Evolutionary conservation across 1,140 invertebrate genomes (phyloP), one percentile per base, ranked within the genome.

Genomic region (Plodia interpunctella): DNA sequence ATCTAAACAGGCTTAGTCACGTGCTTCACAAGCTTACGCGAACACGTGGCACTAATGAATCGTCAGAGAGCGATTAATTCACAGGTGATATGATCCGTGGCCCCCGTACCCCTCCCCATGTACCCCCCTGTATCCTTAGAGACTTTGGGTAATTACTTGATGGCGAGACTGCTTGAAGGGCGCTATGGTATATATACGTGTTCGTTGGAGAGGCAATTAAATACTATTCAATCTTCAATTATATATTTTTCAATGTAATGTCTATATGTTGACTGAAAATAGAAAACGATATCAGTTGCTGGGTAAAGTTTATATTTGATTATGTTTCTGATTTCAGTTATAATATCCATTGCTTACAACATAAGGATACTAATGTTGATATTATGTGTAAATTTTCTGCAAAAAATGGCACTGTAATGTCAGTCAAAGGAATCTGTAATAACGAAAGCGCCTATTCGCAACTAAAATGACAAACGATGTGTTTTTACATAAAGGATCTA

Each of bases 11-110:
- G 38, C 15, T 44, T 5, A 44, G 62, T 66, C 65, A 74, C 70
- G 65, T 69, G 57, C 60, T 62, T 49, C 59, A 49, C 13, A 60
- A 66, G 54, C 59, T 69, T 38, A 28, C 54, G 60, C 56, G 55
- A 73, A 67, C 76, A 80, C 81, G 74, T 79, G 78, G 69, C 72
- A 58, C 60, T 87, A 83, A 88, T 90, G 83, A 88, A 90, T 90
- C 87, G 85, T 85, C 81, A 83, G 74, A 76, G 73, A 68, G 69
- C 87, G 75, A 88, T 87, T 90, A 89, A 90, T 88, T 83, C 80
- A 72, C 80, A 84, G 77, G 81, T 87, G 82, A 85, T 86, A 87
- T 88, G 78, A 86, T 84, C 76, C 77, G 74, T 74, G 72, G 63
- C 63, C 68, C 66, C 70, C 62, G 55, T 18, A 57, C 59, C 57